phyloP scores from a whole-genome alignment of 2,113 vertebrate species.

The Stegastes partitus region DNA sequence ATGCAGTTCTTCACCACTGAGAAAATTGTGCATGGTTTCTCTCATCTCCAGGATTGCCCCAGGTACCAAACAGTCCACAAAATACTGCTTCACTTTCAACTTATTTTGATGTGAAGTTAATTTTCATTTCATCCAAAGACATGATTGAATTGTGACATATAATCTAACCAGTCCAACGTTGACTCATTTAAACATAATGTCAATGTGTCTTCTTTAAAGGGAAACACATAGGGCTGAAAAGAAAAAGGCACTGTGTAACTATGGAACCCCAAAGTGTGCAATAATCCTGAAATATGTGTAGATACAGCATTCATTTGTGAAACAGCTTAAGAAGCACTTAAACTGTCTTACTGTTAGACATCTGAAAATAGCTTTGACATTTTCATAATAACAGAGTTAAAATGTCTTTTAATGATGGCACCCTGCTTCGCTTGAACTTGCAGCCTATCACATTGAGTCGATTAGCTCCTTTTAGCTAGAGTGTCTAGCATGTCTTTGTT shows the following conservation, averaged over 20 bases:
- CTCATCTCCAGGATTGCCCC: conserved; percentile 5
- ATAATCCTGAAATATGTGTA: not conserved
- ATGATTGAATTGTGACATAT: not conserved
- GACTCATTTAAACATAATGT: not conserved
- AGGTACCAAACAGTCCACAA: not conserved
- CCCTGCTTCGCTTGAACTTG: not conserved
- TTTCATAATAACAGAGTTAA: too few species aligned
- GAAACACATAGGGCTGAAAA: not conserved
- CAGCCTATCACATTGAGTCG: not conserved
- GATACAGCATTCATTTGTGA: too few species aligned
- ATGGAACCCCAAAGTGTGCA: not conserved
- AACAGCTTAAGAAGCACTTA: not conserved
- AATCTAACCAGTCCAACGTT: not conserved
- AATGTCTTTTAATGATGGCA: not conserved
- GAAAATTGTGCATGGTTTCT: conserved; percentile 17
- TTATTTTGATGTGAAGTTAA: not conserved
- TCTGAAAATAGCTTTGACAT: not conserved
- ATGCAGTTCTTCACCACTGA: conserved; percentile 21
- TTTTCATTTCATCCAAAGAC: not conserved
- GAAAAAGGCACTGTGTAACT: too few species aligned
- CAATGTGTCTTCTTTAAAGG: not conserved
- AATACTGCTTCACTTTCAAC: conserved; percentile 1
- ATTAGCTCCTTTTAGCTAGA: not conserved
- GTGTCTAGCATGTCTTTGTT: not conserved
- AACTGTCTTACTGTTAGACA: not conserved